Base-by-base conservation (phyloP, 2,888 invertebrate genomes). In the Microdon myrmicae region DNA sequence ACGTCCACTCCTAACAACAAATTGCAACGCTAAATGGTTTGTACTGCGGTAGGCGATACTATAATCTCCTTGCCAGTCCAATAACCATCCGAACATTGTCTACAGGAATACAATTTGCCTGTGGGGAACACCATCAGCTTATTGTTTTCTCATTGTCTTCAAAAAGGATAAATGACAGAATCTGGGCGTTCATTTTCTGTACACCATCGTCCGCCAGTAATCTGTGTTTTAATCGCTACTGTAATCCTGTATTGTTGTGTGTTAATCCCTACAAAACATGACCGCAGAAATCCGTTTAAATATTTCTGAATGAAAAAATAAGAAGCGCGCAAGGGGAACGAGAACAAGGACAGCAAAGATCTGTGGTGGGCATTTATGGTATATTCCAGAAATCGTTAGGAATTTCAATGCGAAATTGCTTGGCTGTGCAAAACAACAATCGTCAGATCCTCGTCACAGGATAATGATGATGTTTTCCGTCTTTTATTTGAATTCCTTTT, bases 381-480 rank as follows among this genome's bases (percentile, higher is more conserved):
- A 29, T 39, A 23, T 37, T 38, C 25, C 29, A 38, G 41, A 48
- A 60, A 55, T 48, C 39, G 49, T 29, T 37, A 26, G 17, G 38
- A 49, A 43, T 16, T 23, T 48, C n/a, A n/a, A n/a, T 61, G 58
- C 61, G 16, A 58, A 54, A 44, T 7, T 31, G 13, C 7, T 45
- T 35, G 34, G 22, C 45, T 39, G 59, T 13, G 29, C n/a, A 26
- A 20, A 16, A 25, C 22, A 14, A 60, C 55, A 54, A 51, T 41
- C 29, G 28, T 41, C 25, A n/a, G 32, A 49, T 31, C 31, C 39
- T 17, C 35, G 47, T 51, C 34, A 35, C 35, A 37, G 39, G 49
- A 58, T 56, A 58, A 64, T 58, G 41, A 43, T 51, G 64, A 47
- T 58, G 51, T 58, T 58, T 58, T 64, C 8, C n/a, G 38, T 43